These are phyloP conservation scores for Dromococcyx pavoninus DNA, from an alignment of 2,797 vertebrate species.

Conservation along the genomic window DNA sequence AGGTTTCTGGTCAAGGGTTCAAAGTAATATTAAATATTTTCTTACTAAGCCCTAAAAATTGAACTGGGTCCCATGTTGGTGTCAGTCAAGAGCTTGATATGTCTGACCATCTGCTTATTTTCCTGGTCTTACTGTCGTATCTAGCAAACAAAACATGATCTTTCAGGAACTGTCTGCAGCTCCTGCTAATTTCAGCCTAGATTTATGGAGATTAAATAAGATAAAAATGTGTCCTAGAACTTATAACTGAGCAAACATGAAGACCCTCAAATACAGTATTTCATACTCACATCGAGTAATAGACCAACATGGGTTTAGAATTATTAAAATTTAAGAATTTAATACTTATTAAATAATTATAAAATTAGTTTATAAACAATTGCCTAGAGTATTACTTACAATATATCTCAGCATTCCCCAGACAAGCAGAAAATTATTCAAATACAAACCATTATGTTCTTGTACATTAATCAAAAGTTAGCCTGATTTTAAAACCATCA, in stretches of 20 bases:
- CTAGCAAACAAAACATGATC: neutral
- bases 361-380: neutral
- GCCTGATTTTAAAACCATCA: neutral
- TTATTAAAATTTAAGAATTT: neutral
- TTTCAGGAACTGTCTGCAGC: neutral
- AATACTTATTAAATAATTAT: neutral
- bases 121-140: neutral
- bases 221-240: neutral
- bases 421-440: neutral
- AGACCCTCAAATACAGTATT: neutral
- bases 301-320: neutral
- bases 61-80: neutral
- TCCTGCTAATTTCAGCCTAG: neutral
- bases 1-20: neutral
- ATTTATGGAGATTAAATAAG: neutral
- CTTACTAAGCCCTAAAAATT: neutral
- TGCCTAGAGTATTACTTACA: neutral
- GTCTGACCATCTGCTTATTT: neutral
- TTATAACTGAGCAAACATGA: neutral
- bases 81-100: neutral
- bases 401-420: neutral
- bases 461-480: neutral
- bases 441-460: neutral
- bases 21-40: neutral
- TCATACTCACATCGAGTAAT: neutral